Percentiles rank a stretch among this genome's conserved stretches.
Conservation (phyloP, 1,140 invertebrate genomes). For the Drosophila insularis region DNA sequence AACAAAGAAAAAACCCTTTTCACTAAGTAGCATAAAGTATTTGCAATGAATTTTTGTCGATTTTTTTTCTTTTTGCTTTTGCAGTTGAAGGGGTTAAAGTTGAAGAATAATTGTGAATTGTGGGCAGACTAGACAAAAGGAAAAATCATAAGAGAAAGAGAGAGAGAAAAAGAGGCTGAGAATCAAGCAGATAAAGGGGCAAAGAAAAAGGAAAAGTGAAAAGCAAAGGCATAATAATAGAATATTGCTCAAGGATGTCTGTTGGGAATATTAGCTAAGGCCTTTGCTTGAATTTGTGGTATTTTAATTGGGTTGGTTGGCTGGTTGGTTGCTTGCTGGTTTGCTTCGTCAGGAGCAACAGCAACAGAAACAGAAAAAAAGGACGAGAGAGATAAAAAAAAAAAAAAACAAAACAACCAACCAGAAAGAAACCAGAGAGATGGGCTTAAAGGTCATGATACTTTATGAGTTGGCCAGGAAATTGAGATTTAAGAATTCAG, state of each 20-base stretch:
- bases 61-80: neutral
- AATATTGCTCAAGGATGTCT: slow-evolving; percentile 45
- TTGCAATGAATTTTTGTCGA: slow-evolving; percentile 45
- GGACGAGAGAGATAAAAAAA: neutral
- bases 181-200: neutral
- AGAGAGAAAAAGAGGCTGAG: neutral
- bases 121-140: slow-evolving; percentile 6
- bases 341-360: neutral
- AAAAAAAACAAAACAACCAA: slow-evolving; percentile 7
- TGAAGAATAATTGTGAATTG: slow-evolving; percentile 38
- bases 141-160: neutral
- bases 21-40: slow-evolving; percentile 63
- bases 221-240: slow-evolving; percentile 29
- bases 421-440: slow-evolving; percentile 9
- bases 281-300: slow-evolving; percentile 45
- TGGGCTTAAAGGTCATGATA: slow-evolving; percentile 18
- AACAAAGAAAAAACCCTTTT: slow-evolving; percentile 59
- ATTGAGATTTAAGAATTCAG: slow-evolving; percentile 28
- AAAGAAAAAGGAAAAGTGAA: neutral
- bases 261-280: slow-evolving; percentile 37
- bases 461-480: slow-evolving; percentile 27
- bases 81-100: slow-evolving; percentile 29
- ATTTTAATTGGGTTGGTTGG: slow-evolving; percentile 56
- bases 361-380: neutral
- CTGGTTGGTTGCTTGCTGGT: neutral